Percentiles rank a stretch among this genome's conserved stretches.
These are phyloP conservation scores for Drepana arcuata DNA, from an alignment of 1,140 invertebrate genomes.

Conservation along the genomic window DNA sequence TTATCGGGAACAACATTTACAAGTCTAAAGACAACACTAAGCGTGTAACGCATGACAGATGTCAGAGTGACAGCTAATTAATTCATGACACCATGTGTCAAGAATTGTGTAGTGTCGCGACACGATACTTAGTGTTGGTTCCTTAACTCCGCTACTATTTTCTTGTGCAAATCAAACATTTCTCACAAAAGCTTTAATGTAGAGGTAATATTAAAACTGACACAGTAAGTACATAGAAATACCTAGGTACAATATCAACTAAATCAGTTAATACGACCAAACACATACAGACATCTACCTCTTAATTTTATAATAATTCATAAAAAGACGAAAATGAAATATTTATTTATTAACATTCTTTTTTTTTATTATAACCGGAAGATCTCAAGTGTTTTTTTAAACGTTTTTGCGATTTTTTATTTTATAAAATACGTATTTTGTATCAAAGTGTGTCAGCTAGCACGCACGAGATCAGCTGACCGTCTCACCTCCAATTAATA, in stretches of 20 bases:
- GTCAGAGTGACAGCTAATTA: neutral
- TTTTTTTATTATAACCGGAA: constrained; percentile 43
- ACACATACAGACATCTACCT: constrained; percentile 60
- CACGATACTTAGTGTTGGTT: neutral
- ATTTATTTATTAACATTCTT: constrained; percentile 35
- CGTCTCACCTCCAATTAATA: constrained; percentile 38
- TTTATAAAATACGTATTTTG: constrained; percentile 67
- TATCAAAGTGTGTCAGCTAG: constrained; percentile 67
- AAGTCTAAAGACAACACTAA: constrained; percentile 59
- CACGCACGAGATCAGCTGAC: constrained; percentile 57
- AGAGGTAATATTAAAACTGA: constrained; percentile 67
- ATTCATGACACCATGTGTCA: neutral
- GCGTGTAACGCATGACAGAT: constrained; percentile 23
- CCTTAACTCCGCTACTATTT: constrained; percentile 25
- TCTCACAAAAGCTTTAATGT: constrained; percentile 67
- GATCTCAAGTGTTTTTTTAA: constrained; percentile 52
- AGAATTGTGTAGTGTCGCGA: too few species aligned
- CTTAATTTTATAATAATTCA: constrained; percentile 60
- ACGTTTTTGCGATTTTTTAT: constrained; percentile 39
- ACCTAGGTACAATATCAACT: constrained; percentile 65
- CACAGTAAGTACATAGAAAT: constrained; percentile 63
- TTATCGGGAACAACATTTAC: constrained; percentile 69
- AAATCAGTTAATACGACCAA: constrained; percentile 62
- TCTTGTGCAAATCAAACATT: constrained; percentile 65
- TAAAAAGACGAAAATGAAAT: constrained; percentile 64